Evolutionary conservation across 2,113 vertebrate species (phyloP).

Genomic region (Pituophis catenifer): DNA sequence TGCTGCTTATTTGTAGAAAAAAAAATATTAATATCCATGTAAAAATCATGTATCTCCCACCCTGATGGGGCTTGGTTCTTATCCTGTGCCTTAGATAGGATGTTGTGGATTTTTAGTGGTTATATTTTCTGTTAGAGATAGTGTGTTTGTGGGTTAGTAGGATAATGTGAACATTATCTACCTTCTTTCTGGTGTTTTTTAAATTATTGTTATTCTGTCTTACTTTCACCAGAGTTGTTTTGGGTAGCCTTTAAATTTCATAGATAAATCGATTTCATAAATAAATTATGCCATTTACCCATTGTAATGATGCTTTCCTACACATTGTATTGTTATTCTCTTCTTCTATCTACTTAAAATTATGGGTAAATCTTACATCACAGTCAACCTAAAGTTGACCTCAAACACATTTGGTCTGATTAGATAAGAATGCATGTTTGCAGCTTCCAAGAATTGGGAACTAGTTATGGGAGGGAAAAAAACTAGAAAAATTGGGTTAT

Average conservation of each 20-base stretch:
- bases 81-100: not conserved
- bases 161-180: not conserved
- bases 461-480: not conserved
- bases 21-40: not conserved
- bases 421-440: not conserved
- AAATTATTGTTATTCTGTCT: not conserved
- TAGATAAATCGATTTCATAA: not conserved
- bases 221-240: not conserved
- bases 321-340: not conserved
- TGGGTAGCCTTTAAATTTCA: not conserved
- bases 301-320: not conserved
- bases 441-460: not conserved
- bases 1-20: no score
- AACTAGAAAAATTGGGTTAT: not conserved
- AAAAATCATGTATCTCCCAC: not conserved
- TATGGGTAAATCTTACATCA: not conserved
- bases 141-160: not conserved
- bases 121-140: not conserved
- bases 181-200: not conserved
- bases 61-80: not conserved
- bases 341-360: not conserved
- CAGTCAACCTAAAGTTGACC: not conserved
- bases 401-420: not conserved
- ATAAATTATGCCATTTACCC: not conserved
- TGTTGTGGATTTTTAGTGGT: not conserved